Evolutionary conservation across 2,113 vertebrate species (phyloP), one percentile per base, ranked within the genome.

Genomic region (Urocitellus parryii): DNA sequence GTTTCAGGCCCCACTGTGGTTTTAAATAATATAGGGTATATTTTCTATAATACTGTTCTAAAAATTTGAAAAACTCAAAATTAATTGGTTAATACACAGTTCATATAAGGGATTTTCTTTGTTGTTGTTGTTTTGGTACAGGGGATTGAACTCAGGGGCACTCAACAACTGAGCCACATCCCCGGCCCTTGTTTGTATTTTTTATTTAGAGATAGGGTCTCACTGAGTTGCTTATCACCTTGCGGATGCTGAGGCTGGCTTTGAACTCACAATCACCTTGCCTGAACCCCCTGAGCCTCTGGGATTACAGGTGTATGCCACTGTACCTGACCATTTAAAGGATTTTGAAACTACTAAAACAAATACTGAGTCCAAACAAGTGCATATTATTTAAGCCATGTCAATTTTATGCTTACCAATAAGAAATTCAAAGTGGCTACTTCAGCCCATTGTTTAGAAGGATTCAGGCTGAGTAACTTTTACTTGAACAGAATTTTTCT

Each of bases 401-500:
- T 94, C 45, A 58, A 53, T 58, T 82, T 92, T 90, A 76, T 72
- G 77, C 92, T 96, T 87, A 29, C 88, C 76, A 94, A 51, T 86
- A 48, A 94, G 37, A 97, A 94, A 92, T 78, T 94, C 53, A 88
- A 63, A 92, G 34, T 42, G 34, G 27, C 37, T 70, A 81, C 76
- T 90, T 92, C 53, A 87, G 27, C 22, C 48, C n/a, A 4, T 79
- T 39, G 53, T 82, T 37, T 90, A n/a, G 58, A 96, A 82, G 73
- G 27, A 32, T 85, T 93, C 92, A 45, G 83, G 53, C 53, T 94
- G 17, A 95, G 13, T 70, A 95, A 81, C 42, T 58, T 45, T 73
- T 81, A 72, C 77, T 90, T 78, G 32, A 96, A 82, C 48, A 39
- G 73, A 90, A 92, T 78, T 91, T 97, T 91, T 73, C 88, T 76